These are phyloP conservation scores for Schizopygopsis pylzovi DNA, from an alignment of 2,797 vertebrate species.

Conservation along the genomic window DNA sequence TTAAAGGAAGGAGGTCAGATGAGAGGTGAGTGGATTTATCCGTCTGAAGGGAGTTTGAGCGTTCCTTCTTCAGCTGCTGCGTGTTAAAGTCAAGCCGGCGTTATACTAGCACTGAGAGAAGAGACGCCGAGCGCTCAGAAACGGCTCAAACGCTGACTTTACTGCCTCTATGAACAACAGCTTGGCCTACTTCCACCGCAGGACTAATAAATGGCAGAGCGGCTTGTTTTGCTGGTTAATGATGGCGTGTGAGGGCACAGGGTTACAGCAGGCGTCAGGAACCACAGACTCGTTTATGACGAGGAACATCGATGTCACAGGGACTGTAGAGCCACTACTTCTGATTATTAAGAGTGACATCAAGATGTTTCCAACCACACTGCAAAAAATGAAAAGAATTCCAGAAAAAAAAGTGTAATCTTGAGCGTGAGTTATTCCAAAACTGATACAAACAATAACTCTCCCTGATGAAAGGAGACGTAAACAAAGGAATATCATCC, in stretches of 20 bases:
- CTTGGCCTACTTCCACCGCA: slow-evolving; percentile 44
- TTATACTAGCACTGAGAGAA: slow-evolving; percentile 38
- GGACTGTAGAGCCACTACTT: neutral
- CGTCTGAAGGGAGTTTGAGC: neutral
- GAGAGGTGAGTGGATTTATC: slow-evolving; percentile 1
- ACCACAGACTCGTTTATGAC: neutral
- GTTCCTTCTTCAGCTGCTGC: slow-evolving; percentile 41
- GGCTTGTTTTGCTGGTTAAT: slow-evolving; percentile 52
- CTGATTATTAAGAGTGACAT: neutral
- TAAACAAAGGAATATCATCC: too few species aligned
- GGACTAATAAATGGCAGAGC: slow-evolving; percentile 45
- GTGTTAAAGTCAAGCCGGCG: slow-evolving; percentile 55
- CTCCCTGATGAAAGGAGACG: too few species aligned
- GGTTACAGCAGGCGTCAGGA: neutral
- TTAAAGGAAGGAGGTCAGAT: slow-evolving; percentile 3
- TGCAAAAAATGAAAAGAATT: too few species aligned
- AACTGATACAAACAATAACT: too few species aligned
- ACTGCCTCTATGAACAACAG: slow-evolving; percentile 43
- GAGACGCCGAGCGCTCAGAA: neutral
- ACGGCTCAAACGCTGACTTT: neutral
- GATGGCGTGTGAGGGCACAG: slow-evolving; percentile 38
- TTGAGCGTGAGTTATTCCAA: too few species aligned
- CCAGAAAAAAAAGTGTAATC: too few species aligned
- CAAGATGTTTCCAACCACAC: neutral
- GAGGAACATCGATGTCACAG: neutral